phyloP scores from a whole-genome alignment of 2,113 vertebrate genomes.

The Pyxicephalus adspersus region DNA sequence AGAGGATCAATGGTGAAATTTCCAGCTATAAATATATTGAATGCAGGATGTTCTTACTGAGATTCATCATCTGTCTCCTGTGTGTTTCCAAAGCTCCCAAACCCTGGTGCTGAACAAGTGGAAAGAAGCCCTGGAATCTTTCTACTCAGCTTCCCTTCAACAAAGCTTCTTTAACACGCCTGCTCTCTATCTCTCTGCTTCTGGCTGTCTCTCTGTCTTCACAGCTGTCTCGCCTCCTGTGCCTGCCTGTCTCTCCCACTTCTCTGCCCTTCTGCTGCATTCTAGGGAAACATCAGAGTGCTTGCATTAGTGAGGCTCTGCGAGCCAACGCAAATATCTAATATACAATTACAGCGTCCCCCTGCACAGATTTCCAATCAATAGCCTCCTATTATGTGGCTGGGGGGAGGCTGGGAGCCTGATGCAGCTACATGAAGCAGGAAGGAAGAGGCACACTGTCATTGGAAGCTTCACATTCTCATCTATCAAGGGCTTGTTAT shows the following conservation, averaged over 20 bases:
- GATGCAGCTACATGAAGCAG: conserved; percentile 74
- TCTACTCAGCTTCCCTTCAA: conserved; percentile 61
- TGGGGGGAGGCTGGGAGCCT: conserved; percentile 77
- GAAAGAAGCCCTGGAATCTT: conserved; percentile 35
- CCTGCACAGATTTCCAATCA: conserved; percentile 85
- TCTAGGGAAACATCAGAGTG: conserved; percentile 66
- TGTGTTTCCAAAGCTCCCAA: conserved; percentile 68
- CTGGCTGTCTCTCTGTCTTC: conserved; percentile 40
- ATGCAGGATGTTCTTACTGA: conserved; percentile 72
- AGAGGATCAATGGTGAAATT: conserved; percentile 64
- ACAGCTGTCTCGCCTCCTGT: conserved; percentile 61
- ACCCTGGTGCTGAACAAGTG: conserved; percentile 69
- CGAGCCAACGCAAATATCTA: conserved; percentile 72
- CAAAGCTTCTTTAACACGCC: conserved; percentile 58
- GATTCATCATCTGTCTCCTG: conserved; percentile 71
- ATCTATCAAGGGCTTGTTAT: conserved; percentile 71
- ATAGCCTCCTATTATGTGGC: conserved; percentile 85
- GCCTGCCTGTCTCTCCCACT: conserved; percentile 55
- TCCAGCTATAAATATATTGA: conserved; percentile 65
- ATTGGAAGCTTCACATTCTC: conserved; percentile 72
- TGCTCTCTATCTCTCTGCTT: conserved; percentile 12
- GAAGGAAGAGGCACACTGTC: conserved; percentile 87
- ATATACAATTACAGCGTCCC: conserved; percentile 81
- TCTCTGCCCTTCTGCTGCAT: conserved; percentile 68
- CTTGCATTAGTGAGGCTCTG: conserved; percentile 67